Conservation (phyloP, 2,113 vertebrate genomes). For the Caretta caretta region DNA sequence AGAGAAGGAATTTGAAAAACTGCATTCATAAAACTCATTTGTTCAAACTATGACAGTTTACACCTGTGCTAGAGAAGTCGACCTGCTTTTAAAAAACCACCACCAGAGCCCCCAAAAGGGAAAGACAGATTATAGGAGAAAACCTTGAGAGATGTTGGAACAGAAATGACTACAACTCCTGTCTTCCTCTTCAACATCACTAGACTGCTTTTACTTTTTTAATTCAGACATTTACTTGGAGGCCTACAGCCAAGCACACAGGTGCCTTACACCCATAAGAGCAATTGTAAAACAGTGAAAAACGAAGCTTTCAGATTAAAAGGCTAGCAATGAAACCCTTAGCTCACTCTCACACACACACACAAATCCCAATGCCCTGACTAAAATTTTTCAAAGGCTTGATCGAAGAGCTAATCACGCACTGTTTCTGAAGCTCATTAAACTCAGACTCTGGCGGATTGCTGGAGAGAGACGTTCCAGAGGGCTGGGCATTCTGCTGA, state of each 20-base stretch:
- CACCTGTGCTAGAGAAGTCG: background rate
- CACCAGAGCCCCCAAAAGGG: background rate
- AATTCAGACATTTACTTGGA: background rate
- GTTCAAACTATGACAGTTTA: background rate
- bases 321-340: background rate
- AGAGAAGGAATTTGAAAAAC: background rate
- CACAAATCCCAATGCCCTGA: background rate
- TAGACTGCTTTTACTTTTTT: background rate
- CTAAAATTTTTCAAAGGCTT: background rate
- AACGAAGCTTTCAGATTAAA: background rate
- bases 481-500: background rate
- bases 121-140: background rate
- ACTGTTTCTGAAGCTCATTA: slow-evolving; percentile 26
- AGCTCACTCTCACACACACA: background rate
- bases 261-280: background rate
- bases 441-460: background rate
- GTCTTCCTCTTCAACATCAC: background rate
- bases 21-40: background rate
- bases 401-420: background rate
- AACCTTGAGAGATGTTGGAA: background rate
- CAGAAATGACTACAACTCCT: background rate
- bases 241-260: background rate
- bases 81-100: background rate
- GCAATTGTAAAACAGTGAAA: background rate
- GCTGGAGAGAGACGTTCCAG: slow-evolving; percentile 41